phyloP scores from a whole-genome alignment of 2,113 vertebrate species.

The Polyodon spathula region DNA sequence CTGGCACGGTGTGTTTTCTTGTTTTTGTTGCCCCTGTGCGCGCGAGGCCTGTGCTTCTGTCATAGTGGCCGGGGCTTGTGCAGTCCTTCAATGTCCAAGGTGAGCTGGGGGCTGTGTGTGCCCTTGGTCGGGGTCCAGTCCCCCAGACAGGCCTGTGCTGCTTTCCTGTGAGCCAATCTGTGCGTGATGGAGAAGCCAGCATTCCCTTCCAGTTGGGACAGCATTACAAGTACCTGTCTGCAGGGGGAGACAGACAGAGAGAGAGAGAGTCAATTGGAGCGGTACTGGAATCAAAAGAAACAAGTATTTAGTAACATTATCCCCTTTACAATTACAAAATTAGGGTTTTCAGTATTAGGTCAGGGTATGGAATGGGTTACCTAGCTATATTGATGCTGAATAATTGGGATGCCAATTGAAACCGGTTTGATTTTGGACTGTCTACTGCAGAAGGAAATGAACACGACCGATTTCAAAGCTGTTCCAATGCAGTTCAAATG shows the following conservation, averaged over 20 bases:
- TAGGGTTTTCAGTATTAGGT: too few relatives aligned
- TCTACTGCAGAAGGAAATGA: too few relatives aligned
- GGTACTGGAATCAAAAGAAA: neutral
- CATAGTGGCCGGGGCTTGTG: slow-evolving; percentile 88
- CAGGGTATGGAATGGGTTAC: too few relatives aligned
- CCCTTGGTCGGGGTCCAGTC: slow-evolving; percentile 91
- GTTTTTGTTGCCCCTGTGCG: slow-evolving; percentile 8
- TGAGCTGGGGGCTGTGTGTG: slow-evolving; percentile 86
- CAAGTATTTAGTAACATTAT: too few relatives aligned
- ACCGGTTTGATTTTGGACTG: too few relatives aligned
- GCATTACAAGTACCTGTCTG: slow-evolving; percentile 95
- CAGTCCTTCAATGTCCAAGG: slow-evolving; percentile 79
- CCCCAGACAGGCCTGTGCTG: slow-evolving; percentile 84
- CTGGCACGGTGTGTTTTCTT: neutral
- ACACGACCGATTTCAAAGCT: too few relatives aligned
- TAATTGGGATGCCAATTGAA: too few relatives aligned
- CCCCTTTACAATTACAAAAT: too few relatives aligned
- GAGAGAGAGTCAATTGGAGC: neutral
- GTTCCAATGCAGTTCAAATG: too few relatives aligned
- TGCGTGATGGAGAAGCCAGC: slow-evolving; percentile 97
- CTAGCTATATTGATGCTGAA: too few relatives aligned
- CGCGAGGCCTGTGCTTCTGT: slow-evolving; percentile 51
- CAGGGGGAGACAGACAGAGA: slow-evolving; percentile 28
- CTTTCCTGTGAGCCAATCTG: slow-evolving; percentile 89
- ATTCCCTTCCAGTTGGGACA: slow-evolving; percentile 94